A percentile compares a stretch with the other conserved stretches of the same genome.
These are phyloP conservation scores for Eulemur mongoz DNA, from an alignment of 2,797 vertebrate genomes.

Conservation along the genomic window DNA sequence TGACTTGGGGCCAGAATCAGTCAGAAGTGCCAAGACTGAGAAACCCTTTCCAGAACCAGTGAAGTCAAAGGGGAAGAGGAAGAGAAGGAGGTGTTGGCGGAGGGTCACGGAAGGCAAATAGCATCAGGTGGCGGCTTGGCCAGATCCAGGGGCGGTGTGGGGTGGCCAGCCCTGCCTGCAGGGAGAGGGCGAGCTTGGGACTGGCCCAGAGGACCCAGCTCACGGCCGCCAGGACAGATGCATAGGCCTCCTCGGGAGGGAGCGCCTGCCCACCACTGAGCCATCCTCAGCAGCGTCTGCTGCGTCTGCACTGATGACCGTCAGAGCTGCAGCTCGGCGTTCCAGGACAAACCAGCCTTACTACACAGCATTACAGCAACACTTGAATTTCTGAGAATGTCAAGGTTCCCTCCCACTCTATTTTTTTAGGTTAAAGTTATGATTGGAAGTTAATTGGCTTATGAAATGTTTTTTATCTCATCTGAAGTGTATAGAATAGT, in stretches of 20 bases:
- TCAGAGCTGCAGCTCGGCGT: slow-evolving; percentile 81
- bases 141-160: not conserved
- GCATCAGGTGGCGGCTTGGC: slow-evolving; percentile 71
- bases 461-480: slow-evolving; percentile 60
- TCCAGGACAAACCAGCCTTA: slow-evolving; percentile 83
- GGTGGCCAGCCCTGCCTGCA: slow-evolving; percentile 82
- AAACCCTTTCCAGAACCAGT: slow-evolving; percentile 75
- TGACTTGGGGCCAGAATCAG: slow-evolving; percentile 84
- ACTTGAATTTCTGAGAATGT: slow-evolving; percentile 87
- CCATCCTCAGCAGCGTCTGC: slow-evolving; percentile 85
- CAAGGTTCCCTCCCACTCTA: slow-evolving; percentile 73
- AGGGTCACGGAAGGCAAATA: slow-evolving; percentile 84
- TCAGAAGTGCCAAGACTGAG: slow-evolving; percentile 77
- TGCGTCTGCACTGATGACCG: slow-evolving; percentile 89
- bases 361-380: slow-evolving; percentile 86
- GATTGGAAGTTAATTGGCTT: slow-evolving; percentile 72
- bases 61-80: slow-evolving; percentile 81
- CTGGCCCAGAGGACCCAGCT: slow-evolving; percentile 80
- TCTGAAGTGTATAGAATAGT: not conserved
- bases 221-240: slow-evolving; percentile 73
- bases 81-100: slow-evolving; percentile 87
- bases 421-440: slow-evolving; percentile 72
- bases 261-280: slow-evolving; percentile 85
- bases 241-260: slow-evolving; percentile 78
- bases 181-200: slow-evolving; percentile 77